Evolutionary conservation across 2,888 invertebrate species (phyloP).

Genomic region (Mesorhabditis belari): DNA sequence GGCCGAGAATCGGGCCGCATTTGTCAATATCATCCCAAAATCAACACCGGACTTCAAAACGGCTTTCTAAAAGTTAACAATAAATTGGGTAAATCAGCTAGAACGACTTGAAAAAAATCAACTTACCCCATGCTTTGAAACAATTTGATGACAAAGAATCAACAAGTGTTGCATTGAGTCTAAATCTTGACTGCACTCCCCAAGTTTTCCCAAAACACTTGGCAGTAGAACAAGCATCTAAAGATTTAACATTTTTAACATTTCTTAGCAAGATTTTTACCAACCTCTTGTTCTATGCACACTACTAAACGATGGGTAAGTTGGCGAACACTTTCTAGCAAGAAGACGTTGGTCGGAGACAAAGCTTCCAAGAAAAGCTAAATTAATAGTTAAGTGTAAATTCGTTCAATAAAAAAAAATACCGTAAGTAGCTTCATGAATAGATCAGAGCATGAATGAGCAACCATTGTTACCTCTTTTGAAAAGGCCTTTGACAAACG

Average conservation of each 20-base stretch:
- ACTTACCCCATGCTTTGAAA: constrained; percentile 60
- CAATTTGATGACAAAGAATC: constrained; percentile 61
- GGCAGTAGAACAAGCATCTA: constrained; percentile 60
- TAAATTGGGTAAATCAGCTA: not conserved
- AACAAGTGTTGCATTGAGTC: constrained; percentile 58
- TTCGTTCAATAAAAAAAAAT: constrained; percentile 6
- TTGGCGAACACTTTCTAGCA: constrained; percentile 59
- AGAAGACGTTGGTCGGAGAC: constrained; percentile 18
- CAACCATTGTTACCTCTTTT: constrained; percentile 59
- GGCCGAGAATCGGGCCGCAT: constrained; percentile 13
- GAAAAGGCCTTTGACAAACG: constrained; percentile 63
- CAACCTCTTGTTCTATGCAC: constrained; percentile 61
- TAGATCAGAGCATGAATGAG: constrained; percentile 58
- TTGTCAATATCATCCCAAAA: constrained; percentile 21
- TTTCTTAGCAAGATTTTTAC: too few relatives aligned
- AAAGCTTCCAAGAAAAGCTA: constrained; percentile 28
- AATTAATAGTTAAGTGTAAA: constrained; percentile 2
- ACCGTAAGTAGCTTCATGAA: constrained; percentile 59
- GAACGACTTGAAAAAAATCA: too few relatives aligned
- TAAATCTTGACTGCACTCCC: constrained; percentile 32
- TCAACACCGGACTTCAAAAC: constrained; percentile 23
- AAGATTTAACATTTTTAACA: too few relatives aligned
- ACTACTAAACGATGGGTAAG: constrained; percentile 60
- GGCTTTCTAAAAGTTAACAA: constrained; percentile 14
- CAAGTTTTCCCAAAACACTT: constrained; percentile 43